Evolutionary conservation across 2,888 invertebrate species (phyloP), one percentile per base, ranked within the genome.

Genomic region (Agonum fuliginosum): DNA sequence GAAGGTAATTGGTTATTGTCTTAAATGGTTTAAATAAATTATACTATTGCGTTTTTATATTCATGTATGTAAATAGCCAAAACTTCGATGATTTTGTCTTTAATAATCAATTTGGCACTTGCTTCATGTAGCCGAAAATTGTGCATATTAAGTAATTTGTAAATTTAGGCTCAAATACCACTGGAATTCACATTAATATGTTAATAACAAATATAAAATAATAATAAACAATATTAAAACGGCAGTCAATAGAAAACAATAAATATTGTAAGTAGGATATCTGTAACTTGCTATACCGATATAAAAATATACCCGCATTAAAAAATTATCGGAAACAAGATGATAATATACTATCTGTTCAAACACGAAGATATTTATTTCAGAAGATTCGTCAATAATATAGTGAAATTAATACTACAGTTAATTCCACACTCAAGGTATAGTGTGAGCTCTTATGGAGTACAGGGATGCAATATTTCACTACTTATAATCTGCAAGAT

Each of bases 1-100:
- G 24, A 43, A 73, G 73, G 54, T 73, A 73, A 27, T 34, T 54
- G 58, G 73, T 73, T 73, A 73, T 73, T 73, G 73, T 73, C 73
- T 48, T 72, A 34, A 34, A 54, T 41, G 12, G 46, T 24, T 65
- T 12, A 74, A 69, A 69, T 46, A 8, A 69, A 65, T 14, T 27
- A 58, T 20, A 27, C 12, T 22, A 54, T 24, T 12, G 54, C n/a
- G n/a, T n/a, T n/a, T n/a, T n/a, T 54, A 54, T 22, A 54, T 12
- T 54, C 17, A 48, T 8, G 8, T 48, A 24, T 54, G 22, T 20
- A 24, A 37, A 37, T 6, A 54, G 54, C 54, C 54, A 54, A 54
- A 54, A 12, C 22, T 54, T 54, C 54, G 54, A 54, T 54, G 54
- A 54, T 54, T 48, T 19, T 48, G 5, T 48, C n/a, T 37, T 54